Evolutionary conservation across 2,113 vertebrate genomes (phyloP).

Genomic region (Phalacrocorax pelagicus): DNA sequence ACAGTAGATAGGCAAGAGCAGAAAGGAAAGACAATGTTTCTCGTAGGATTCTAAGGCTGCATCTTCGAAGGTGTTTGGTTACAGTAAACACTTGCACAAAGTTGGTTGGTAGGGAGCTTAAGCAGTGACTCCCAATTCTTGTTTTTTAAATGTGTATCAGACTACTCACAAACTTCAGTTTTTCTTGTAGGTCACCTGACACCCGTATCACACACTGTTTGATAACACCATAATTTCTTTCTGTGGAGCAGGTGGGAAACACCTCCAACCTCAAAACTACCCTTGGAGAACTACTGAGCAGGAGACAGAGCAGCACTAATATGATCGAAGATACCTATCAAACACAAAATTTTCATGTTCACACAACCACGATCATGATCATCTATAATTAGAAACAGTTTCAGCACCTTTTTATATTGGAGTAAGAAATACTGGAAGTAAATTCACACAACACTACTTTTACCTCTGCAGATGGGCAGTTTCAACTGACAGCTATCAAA

Average conservation of each 20-base stretch:
- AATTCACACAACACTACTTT: not conserved
- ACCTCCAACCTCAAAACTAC: not conserved
- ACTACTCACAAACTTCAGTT: not conserved
- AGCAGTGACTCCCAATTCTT: not conserved
- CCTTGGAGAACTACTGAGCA: not conserved
- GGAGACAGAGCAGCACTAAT: not conserved
- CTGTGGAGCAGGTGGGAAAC: not conserved
- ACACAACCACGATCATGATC: not conserved
- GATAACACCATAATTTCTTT: not conserved
- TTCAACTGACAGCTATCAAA: not conserved
- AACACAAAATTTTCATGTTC: not conserved
- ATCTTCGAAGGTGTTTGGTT: not conserved
- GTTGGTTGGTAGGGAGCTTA: not conserved
- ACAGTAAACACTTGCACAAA: not conserved
- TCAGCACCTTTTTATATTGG: not conserved
- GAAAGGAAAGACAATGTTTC: not conserved
- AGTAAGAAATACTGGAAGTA: not conserved
- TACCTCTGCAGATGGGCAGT: not conserved
- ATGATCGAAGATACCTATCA: not conserved
- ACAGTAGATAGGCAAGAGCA: not conserved
- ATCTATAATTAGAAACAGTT: not conserved
- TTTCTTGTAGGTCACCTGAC: not conserved
- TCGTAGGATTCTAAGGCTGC: not conserved
- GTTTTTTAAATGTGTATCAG: not conserved
- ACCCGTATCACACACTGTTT: not conserved